phyloP scores from a whole-genome alignment of 2,797 vertebrate genomes.

The Tinamus major region DNA sequence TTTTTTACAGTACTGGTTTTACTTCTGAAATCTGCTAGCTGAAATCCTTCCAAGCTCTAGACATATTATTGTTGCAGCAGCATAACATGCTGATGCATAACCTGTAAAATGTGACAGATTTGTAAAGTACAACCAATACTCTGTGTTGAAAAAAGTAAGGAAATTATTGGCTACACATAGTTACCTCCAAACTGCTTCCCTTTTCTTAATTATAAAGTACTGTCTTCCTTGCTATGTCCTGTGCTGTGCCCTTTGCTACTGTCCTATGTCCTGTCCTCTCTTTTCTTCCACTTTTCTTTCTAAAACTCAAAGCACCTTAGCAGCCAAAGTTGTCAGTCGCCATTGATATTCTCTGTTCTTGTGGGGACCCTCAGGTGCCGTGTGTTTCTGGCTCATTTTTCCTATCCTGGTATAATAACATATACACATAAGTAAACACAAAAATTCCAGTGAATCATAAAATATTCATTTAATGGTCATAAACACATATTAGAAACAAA shows the following conservation, averaged over 20 bases:
- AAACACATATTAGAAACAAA: neutral
- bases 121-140: neutral
- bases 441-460: neutral
- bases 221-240: neutral
- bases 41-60: neutral
- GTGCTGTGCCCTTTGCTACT: neutral
- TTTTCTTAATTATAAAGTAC: neutral
- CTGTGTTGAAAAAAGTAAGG: neutral
- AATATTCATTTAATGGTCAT: neutral
- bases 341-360: neutral
- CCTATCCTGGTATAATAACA: neutral
- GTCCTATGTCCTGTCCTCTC: accelerated
- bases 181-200: neutral
- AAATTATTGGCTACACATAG: neutral
- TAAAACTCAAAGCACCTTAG: neutral
- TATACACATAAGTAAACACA: neutral
- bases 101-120: neutral
- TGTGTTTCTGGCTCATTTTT: neutral
- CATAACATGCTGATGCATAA: neutral
- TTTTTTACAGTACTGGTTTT: neutral
- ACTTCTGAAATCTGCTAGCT: neutral
- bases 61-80: neutral
- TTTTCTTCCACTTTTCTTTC: neutral
- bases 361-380: neutral
- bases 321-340: neutral